phyloP scores from a whole-genome alignment of 2,888 invertebrate species.

The Drosophila subquinaria region DNA sequence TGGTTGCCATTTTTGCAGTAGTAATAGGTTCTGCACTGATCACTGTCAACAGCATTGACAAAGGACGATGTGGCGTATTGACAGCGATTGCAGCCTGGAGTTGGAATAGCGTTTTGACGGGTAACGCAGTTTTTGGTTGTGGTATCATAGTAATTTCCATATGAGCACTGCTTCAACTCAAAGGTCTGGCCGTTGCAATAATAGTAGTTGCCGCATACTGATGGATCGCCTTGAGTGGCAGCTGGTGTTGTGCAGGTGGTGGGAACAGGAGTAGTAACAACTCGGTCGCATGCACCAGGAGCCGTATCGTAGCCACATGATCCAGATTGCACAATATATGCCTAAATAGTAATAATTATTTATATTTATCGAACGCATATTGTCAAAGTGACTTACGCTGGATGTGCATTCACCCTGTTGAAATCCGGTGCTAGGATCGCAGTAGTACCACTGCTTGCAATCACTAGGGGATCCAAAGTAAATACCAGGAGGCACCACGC shows the following conservation, averaged over 20 bases:
- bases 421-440: background rate
- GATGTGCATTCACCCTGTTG: accelerated
- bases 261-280: conserved; percentile 15
- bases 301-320: background rate
- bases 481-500: conserved; percentile 36
- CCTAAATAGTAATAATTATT: conserved; percentile 2
- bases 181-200: conserved; percentile 16
- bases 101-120: conserved; percentile 34
- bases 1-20: conserved; percentile 41
- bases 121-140: accelerated
- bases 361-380: background rate
- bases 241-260: background rate
- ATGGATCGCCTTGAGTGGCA: accelerated
- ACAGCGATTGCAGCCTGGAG: conserved; percentile 54
- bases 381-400: conserved; percentile 32
- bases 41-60: conserved; percentile 46
- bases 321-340: background rate
- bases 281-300: conserved; percentile 45
- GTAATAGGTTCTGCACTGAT: conserved; percentile 42
- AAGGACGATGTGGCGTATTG: conserved; percentile 27
- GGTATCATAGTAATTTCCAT: conserved; percentile 38
- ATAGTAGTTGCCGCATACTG: conserved; percentile 39
- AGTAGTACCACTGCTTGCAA: conserved; percentile 42
- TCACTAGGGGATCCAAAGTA: conserved; percentile 37
- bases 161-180: conserved; percentile 13